Evolutionary conservation across 2,797 vertebrate species (phyloP).

Genomic region (Cichlasoma orientale): DNA sequence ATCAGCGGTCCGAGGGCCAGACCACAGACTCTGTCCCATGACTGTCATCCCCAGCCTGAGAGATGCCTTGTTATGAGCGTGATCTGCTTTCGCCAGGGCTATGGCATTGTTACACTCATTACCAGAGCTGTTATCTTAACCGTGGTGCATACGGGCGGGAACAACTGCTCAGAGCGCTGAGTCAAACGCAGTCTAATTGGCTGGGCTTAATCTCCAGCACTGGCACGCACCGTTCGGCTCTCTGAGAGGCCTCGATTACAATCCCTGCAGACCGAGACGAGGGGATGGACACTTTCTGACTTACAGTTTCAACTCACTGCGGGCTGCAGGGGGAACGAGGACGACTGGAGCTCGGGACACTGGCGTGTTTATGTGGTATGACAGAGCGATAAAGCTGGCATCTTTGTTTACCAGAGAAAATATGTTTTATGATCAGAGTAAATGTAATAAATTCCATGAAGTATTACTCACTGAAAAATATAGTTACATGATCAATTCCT

Average conservation of each 20-base stretch:
- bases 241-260: conserved; percentile 48
- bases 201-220: conserved; percentile 52
- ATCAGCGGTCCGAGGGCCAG: conserved; percentile 16
- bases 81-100: conserved; percentile 24
- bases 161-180: conserved; percentile 61
- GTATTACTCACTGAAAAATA: background rate
- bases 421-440: background rate
- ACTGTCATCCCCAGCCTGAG: conserved; percentile 22
- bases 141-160: conserved; percentile 56
- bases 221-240: conserved; percentile 47
- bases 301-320: conserved; percentile 24
- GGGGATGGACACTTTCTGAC: conserved; percentile 51
- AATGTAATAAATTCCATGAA: background rate
- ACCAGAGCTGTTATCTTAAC: conserved; percentile 55
- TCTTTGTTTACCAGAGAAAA: background rate
- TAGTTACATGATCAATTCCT: background rate
- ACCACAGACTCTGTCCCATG: background rate
- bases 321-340: background rate
- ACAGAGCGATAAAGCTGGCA: background rate
- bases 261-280: conserved; percentile 43
- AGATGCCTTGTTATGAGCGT: conserved; percentile 17
- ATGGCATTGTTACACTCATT: conserved; percentile 53
- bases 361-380: background rate
- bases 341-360: background rate
- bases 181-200: conserved; percentile 72